These are phyloP conservation scores for Oreortyx pictus DNA, from an alignment of 2,797 vertebrate genomes.

Conservation along the genomic window DNA sequence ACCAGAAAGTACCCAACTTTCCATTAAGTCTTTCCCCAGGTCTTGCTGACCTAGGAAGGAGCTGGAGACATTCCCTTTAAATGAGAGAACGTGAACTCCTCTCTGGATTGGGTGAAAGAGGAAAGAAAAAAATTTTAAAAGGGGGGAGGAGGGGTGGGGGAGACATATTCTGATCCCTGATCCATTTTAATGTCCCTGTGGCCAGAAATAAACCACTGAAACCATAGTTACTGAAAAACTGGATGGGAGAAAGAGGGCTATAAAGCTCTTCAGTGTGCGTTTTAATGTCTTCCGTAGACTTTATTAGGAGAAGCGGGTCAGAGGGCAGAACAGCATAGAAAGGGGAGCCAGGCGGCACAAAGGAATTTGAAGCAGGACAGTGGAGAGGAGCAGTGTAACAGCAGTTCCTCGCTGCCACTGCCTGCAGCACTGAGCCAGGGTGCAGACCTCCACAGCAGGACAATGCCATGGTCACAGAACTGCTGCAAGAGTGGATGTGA, in stretches of 20 bases:
- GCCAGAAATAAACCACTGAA: background rate
- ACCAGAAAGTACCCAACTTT: background rate
- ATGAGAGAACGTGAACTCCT: background rate
- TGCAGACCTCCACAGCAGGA: background rate
- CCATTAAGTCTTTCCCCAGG: background rate
- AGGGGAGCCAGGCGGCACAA: background rate
- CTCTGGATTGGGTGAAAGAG: background rate
- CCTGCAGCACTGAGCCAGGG: rapidly evolving
- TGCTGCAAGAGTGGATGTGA: background rate
- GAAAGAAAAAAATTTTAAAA: background rate
- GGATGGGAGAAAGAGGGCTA: background rate
- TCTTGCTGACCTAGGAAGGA: background rate
- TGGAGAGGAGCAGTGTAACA: background rate
- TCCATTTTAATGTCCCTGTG: background rate
- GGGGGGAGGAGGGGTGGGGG: too few relatives aligned
- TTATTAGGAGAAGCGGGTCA: background rate
- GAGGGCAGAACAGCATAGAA: background rate
- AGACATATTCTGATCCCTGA: background rate
- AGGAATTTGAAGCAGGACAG: background rate
- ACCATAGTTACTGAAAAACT: background rate
- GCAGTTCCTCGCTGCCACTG: background rate
- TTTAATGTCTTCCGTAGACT: background rate
- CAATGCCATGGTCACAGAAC: rapidly evolving
- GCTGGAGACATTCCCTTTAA: background rate
- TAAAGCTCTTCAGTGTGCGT: background rate